Evolutionary conservation across 2,888 invertebrate genomes (phyloP).

Genomic region (Cosmia pyralina): DNA sequence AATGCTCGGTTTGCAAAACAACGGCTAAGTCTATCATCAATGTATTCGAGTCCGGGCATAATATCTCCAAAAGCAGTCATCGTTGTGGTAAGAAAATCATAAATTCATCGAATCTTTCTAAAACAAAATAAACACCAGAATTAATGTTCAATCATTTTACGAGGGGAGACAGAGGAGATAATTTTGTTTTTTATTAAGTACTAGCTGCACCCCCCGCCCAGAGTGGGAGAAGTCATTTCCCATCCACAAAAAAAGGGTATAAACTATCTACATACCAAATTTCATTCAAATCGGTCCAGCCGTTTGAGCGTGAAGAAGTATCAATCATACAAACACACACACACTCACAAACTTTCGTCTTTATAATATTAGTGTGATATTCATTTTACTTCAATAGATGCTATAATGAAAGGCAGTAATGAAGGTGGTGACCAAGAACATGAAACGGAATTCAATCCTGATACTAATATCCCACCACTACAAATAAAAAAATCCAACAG

Average conservation of each 20-base stretch:
- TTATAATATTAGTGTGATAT: neutral
- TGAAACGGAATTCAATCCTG: conserved; percentile 31
- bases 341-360: too few species aligned
- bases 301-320: too few species aligned
- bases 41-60: conserved; percentile 41
- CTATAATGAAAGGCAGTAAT: conserved; percentile 12
- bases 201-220: too few species aligned
- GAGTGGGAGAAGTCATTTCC: too few species aligned
- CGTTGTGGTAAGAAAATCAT: conserved; percentile 38
- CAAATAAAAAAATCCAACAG: neutral
- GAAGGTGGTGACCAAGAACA: conserved; percentile 42
- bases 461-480: conserved; percentile 14
- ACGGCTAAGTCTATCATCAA: conserved; percentile 17
- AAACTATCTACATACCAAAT: too few species aligned
- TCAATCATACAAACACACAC: too few species aligned
- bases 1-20: conserved; percentile 51
- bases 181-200: neutral
- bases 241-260: too few species aligned
- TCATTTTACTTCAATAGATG: conserved; percentile 13
- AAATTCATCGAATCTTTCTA: neutral
- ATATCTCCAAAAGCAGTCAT: conserved; percentile 48
- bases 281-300: too few species aligned
- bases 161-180: neutral
- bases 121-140: neutral
- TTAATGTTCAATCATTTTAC: neutral